These are phyloP conservation scores for Falco rusticolus DNA, from an alignment of 2,797 vertebrate genomes.

Conservation along the genomic window DNA sequence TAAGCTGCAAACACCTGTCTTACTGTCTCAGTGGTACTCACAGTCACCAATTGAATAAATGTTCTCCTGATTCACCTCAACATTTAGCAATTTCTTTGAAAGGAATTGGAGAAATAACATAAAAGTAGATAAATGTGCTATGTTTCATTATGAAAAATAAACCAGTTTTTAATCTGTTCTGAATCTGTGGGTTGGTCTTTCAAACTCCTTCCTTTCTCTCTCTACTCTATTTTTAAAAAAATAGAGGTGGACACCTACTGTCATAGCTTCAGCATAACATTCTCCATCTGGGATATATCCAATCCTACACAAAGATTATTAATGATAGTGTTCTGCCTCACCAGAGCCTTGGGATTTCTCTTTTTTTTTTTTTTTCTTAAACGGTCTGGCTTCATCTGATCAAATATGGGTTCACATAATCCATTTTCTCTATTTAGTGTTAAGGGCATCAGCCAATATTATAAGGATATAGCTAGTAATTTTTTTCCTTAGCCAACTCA, in stretches of 20 bases:
- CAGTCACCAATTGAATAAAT: neutral
- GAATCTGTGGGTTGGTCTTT: neutral
- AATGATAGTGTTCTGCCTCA: neutral
- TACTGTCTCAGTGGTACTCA: neutral
- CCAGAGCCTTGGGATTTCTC: neutral
- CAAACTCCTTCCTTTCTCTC: neutral
- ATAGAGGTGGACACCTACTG: neutral
- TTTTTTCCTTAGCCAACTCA: neutral
- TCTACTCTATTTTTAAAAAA: neutral
- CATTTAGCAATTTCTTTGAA: neutral
- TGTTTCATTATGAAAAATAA: neutral
- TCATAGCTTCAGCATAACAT: neutral
- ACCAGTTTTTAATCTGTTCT: neutral
- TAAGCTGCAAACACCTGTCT: neutral
- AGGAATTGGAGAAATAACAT: neutral
- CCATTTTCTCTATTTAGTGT: neutral
- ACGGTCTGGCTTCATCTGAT: rapidly evolving
- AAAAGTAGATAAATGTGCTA: neutral
- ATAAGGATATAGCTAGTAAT: neutral
- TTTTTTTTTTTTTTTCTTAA: neutral
- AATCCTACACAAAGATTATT: neutral
- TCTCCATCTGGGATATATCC: neutral
- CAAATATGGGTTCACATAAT: neutral
- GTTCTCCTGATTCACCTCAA: neutral
- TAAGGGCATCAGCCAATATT: neutral